Base-by-base conservation (phyloP, 1,140 invertebrate genomes). In the Cephus cinctus region DNA sequence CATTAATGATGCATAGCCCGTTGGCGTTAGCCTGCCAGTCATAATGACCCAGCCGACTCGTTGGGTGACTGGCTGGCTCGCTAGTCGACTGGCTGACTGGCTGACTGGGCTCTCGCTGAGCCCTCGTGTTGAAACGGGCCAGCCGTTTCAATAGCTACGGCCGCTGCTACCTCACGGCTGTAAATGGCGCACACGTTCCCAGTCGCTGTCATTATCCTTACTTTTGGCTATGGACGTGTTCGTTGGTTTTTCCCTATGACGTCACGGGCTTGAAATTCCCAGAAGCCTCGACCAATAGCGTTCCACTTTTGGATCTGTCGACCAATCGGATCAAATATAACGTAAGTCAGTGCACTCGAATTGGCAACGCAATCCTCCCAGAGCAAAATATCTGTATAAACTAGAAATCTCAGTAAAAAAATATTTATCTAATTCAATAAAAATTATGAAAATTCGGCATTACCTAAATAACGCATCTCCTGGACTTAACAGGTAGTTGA, bases 1-100 rank as follows among this genome's bases (percentile, higher is more conserved):
- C 60, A 63, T 65, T 63, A 65, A 65, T 65, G 63, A 65, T 63
- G 63, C 63, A 65, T 63, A 54, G 60, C 62, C 58, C 59, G 62
- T 62, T 58, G 62, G 58, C 62, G 57, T 56, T 65, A 52, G 62
- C 54, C 60, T 57, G 56, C 54, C 56, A 63, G 58, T 65, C 58
- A 59, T 63, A 62, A 63, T 62, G 56, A 62, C 53, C 63, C 54
- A 50, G 54, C 52, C 49, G 61, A 57, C 60, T 60, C 52, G 57
- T 43, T 55, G 50, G 48, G 54, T 52, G 52, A 51, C 56, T 52
- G 35, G 22, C 36, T 20, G 45, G 41, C 25, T 50, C 41, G 30
- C 39, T 49, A 35, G 50, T 43, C 47, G 22, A 47, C 41, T 51
- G 47, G 43, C 47, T 54, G 42, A 46, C 31, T 52, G 51, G 48